phyloP scores from a whole-genome alignment of 1,140 invertebrate genomes.

The Drosophila mauritiana region DNA sequence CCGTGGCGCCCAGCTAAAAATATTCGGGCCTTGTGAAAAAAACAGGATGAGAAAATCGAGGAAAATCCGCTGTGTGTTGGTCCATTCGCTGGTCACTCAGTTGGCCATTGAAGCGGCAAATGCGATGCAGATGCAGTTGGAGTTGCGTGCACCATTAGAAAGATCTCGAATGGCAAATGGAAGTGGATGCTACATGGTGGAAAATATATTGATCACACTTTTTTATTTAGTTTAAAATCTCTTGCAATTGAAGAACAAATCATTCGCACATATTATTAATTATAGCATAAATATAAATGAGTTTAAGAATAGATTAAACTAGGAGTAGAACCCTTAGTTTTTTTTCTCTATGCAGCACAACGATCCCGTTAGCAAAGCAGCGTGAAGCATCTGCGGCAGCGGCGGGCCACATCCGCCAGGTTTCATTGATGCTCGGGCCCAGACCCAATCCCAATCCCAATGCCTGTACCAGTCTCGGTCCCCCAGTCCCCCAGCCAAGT shows the following conservation, averaged over 20 bases:
- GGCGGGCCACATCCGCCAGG: conserved; percentile 34
- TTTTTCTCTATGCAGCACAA: conserved; percentile 14
- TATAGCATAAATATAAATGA: too few relatives aligned
- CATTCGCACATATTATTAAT: too few relatives aligned
- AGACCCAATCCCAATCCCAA: conserved; percentile 29
- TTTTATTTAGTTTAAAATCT: too few relatives aligned
- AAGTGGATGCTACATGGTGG: background rate
- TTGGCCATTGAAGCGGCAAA: conserved; percentile 76
- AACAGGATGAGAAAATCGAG: conserved; percentile 25
- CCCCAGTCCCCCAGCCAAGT: conserved; percentile 58
- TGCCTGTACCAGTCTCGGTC: conserved; percentile 12
- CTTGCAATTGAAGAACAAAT: too few relatives aligned
- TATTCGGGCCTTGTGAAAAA: conserved; percentile 26
- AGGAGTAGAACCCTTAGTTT: background rate
- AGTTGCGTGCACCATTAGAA: conserved; percentile 74
- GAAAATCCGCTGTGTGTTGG: conserved; percentile 20
- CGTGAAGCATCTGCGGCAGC: conserved; percentile 53
- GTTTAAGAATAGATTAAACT: too few relatives aligned
- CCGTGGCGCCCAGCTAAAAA: conserved; percentile 65
- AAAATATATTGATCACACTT: background rate
- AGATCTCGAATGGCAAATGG: conserved; percentile 31
- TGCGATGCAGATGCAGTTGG: conserved; percentile 46
- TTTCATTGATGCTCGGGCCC: conserved; percentile 68
- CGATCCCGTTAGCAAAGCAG: conserved; percentile 67
- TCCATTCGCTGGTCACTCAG: conserved; percentile 59